phyloP scores from a whole-genome alignment of 1,140 invertebrate genomes.

The Physella acuta region DNA sequence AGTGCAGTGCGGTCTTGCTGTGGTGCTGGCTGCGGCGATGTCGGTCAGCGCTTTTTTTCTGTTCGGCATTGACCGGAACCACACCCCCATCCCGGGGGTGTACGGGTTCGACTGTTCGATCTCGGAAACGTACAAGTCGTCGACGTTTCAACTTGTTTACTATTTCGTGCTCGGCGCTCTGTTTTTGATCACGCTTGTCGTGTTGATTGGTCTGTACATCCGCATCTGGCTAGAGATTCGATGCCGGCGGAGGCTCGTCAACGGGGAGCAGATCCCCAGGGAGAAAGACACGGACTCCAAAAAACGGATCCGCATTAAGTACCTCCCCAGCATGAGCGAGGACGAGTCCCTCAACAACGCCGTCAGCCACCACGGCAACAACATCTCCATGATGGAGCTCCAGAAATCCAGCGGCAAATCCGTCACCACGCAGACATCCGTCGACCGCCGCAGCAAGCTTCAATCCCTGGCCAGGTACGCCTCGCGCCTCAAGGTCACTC shows the following conservation, averaged over 20 bases:
- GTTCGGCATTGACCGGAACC: constrained; percentile 34
- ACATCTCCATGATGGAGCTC: constrained; percentile 15
- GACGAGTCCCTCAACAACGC: constrained; percentile 31
- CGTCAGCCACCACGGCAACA: background rate
- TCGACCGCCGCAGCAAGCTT: constrained; percentile 18
- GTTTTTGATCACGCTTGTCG: constrained; percentile 34
- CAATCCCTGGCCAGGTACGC: constrained; percentile 28
- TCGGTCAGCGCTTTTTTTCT: constrained; percentile 31
- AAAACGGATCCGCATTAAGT: constrained; percentile 22
- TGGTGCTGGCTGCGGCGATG: constrained; percentile 33
- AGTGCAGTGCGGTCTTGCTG: constrained; percentile 35
- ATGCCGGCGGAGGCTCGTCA: constrained; percentile 31
- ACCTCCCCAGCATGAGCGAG: constrained; percentile 35
- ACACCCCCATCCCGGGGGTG: constrained; percentile 21
- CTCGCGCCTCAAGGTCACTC: constrained; percentile 34
- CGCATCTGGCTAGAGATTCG: constrained; percentile 43
- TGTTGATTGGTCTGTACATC: constrained; percentile 38
- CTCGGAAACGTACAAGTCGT: constrained; percentile 31
- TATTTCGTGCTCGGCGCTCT: constrained; percentile 31
- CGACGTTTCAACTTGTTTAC: constrained; percentile 33
- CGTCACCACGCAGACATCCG: background rate
- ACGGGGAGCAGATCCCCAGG: constrained; percentile 33
- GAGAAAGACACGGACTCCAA: constrained; percentile 11
- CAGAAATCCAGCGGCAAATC: constrained; percentile 12
- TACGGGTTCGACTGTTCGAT: constrained; percentile 41